These are phyloP conservation scores for Pomacea canaliculata DNA, from an alignment of 2,888 invertebrate species.

Conservation along the genomic window DNA sequence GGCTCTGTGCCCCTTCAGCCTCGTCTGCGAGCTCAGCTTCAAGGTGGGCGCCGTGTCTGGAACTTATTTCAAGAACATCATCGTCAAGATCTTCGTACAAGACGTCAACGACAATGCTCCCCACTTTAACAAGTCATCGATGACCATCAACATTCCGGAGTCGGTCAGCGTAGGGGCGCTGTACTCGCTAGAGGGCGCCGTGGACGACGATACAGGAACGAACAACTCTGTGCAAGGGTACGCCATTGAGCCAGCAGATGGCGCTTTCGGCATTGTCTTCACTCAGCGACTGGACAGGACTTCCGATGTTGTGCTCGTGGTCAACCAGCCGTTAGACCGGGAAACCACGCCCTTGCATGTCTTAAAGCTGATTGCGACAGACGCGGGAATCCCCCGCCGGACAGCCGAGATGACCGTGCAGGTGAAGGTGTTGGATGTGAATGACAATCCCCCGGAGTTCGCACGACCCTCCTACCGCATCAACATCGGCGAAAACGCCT, in stretches of 20 bases:
- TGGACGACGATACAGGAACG: slow-evolving; percentile 54
- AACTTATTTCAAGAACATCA: slow-evolving; percentile 49
- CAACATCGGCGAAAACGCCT: slow-evolving; percentile 52
- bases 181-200: slow-evolving; percentile 49
- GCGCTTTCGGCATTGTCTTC: slow-evolving; percentile 46
- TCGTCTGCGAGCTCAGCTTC: slow-evolving; percentile 46
- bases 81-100: slow-evolving; percentile 49
- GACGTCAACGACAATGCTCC: slow-evolving; percentile 66
- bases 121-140: slow-evolving; percentile 42
- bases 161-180: slow-evolving; percentile 43
- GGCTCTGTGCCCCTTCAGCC: slow-evolving; percentile 43
- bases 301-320: slow-evolving; percentile 49
- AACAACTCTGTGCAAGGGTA: slow-evolving; percentile 53
- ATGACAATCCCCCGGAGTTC: slow-evolving; percentile 58
- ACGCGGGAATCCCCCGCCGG: slow-evolving; percentile 49
- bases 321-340: slow-evolving; percentile 51
- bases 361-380: slow-evolving; percentile 48
- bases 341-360: slow-evolving; percentile 48
- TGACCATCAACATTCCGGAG: slow-evolving; percentile 50
- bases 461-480: slow-evolving; percentile 44
- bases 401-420: slow-evolving; percentile 41
- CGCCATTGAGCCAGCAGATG: slow-evolving; percentile 41
- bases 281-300: slow-evolving; percentile 44
- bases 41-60: slow-evolving; percentile 50
- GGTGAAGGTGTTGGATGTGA: slow-evolving; percentile 51